Evolutionary conservation across 1,140 invertebrate species (phyloP), one percentile per base, ranked within the genome.

Genomic region (Limonius californicus): DNA sequence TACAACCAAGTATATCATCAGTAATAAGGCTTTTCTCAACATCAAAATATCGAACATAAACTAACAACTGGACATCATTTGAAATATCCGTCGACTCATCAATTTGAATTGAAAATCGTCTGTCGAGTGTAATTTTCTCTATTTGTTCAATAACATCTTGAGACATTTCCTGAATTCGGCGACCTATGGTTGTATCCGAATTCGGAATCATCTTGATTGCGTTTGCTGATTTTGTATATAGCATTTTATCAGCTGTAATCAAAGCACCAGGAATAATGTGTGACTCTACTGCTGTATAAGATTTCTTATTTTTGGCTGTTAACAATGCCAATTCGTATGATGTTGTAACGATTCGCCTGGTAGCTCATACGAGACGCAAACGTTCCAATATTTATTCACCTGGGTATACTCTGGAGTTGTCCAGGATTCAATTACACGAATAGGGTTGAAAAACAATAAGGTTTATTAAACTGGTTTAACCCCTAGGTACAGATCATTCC

Each of bases 131-230:
- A 45, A 45, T 45, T 45, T 45, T 45, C 14, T 14, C 15, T 19
- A 23, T 21, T 32, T 58, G 57, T 23, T 58, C 19, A n/a, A n/a
- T n/a, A 15, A 58, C 50, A 54, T 18, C 20, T 54, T 54, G 16
- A 18, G 50, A 11, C 50, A 54, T 45, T 45, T 45, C 43, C 6
- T 45, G 27, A 32, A 32, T 32, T 32, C 27, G n/a, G 4, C 27
- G 27, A 32, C 27, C 27, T 32, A 11, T 11, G 7, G n/a, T 45
- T 7, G 43, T 45, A 45, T 45, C n/a, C 6, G 4, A 45, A 8
- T 45, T 45, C 15, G n/a, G 43, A 18, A 45, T 45, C 4, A n/a
- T n/a, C n/a, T n/a, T n/a, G n/a, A n/a, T n/a, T n/a, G n/a, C n/a
- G n/a, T n/a, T n/a, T n/a, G n/a, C n/a, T 8, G 43, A n/a, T 45